Conservation (phyloP, 1,140 invertebrate genomes). For the Drosophila sp. region DNA sequence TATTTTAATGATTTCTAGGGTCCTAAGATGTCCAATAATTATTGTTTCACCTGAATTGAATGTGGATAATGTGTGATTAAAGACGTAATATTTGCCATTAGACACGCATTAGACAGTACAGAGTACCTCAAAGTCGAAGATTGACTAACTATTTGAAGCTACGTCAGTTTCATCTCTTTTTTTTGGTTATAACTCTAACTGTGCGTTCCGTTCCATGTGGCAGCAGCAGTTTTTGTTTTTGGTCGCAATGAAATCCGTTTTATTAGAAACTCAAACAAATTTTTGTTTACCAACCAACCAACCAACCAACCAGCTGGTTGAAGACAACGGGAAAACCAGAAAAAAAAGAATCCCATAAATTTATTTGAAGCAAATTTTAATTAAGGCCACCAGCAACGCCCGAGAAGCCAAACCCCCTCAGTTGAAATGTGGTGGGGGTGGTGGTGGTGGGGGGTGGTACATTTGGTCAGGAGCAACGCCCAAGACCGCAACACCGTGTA, state of each 20-base stretch:
- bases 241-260: constrained; percentile 20
- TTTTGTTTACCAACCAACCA: constrained; percentile 65
- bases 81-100: too few species aligned
- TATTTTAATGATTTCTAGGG: too few species aligned
- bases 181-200: constrained; percentile 9
- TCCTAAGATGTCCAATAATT: too few species aligned
- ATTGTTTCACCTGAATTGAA: too few species aligned
- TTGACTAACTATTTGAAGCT: not conserved
- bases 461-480: constrained; percentile 57
- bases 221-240: constrained; percentile 3
- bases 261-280: constrained; percentile 61
- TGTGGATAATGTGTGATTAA: too few species aligned
- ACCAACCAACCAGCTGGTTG: constrained; percentile 46
- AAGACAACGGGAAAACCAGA: constrained; percentile 14
- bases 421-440: constrained; percentile 9
- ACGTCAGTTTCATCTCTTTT: constrained; percentile 8
- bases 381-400: constrained; percentile 54
- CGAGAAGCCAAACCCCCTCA: constrained; percentile 23
- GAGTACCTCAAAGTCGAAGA: not conserved
- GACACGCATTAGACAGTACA: not conserved
- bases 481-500: constrained; percentile 77
- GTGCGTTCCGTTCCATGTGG: not conserved
- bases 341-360: constrained; percentile 41
- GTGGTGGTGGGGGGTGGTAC: constrained; percentile 24
- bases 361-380: constrained; percentile 77